Percentiles rank a stretch among this genome's conserved stretches.
phyloP scores from a whole-genome alignment of 2,113 vertebrate species.

The Colossoma macropomum region DNA sequence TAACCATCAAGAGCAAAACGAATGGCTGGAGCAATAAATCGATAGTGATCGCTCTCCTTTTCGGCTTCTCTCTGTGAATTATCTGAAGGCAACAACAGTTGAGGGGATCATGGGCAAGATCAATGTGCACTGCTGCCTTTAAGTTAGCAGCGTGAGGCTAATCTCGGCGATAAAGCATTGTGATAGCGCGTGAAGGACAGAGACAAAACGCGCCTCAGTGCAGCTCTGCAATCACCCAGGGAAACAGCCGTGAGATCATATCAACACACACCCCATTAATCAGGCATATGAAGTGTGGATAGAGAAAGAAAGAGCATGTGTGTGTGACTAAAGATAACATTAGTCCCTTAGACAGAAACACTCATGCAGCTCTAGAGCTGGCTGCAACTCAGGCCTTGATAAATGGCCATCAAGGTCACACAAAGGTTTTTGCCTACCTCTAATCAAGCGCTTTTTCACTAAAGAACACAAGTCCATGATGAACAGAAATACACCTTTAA shows the following conservation, averaged over 20 bases:
- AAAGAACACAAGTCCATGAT: not conserved
- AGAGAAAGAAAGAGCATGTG: not conserved
- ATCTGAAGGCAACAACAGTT: slow-evolving; percentile 1
- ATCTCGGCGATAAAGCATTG: slow-evolving; percentile 5
- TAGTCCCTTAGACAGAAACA: not conserved
- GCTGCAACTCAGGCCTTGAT: slow-evolving; percentile 6
- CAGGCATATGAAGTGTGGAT: not conserved
- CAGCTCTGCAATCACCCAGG: not conserved
- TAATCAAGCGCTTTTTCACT: not conserved
- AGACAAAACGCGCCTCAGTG: slow-evolving; percentile 8
- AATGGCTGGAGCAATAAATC: slow-evolving; percentile 1
- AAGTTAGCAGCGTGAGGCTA: slow-evolving; percentile 34
- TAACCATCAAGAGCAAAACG: slow-evolving; percentile 1
- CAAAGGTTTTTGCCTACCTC: not conserved
- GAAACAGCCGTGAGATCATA: slow-evolving; percentile 12
- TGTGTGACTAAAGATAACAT: slow-evolving; percentile 9
- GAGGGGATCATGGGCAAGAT: slow-evolving; percentile 38
- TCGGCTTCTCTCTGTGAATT: not conserved
- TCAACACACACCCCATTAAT: slow-evolving; percentile 33
- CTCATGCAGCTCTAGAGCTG: slow-evolving; percentile 18
- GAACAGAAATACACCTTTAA: not conserved
- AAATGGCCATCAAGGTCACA: slow-evolving; percentile 13
- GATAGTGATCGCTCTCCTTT: slow-evolving; percentile 6
- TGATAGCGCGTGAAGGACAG: not conserved
- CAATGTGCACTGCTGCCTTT: slow-evolving; percentile 25